Conservation (phyloP, 2,888 invertebrate genomes). For the Ormyrus rosae region DNA sequence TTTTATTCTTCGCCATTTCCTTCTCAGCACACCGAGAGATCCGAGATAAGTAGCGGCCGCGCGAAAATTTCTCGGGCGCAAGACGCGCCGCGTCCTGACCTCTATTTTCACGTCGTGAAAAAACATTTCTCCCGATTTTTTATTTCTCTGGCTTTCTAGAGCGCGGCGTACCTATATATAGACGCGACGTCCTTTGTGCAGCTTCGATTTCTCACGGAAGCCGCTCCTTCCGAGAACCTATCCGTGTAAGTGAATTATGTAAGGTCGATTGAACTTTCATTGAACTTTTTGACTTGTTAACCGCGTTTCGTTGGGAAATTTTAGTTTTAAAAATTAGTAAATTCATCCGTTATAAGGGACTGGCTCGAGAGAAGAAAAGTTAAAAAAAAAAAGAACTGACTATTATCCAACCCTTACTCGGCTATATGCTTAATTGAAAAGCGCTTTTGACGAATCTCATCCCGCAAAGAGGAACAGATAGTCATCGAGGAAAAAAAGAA, state of each 20-base stretch:
- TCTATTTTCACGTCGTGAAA: no score
- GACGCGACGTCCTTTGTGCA: no score
- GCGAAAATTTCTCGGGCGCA: slow-evolving; percentile 18
- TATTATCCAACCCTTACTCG: not conserved
- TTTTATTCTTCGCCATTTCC: slow-evolving; percentile 25
- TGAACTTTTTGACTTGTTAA: not conserved
- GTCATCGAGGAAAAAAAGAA: not conserved
- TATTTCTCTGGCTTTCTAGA: no score
- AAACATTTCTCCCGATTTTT: no score
- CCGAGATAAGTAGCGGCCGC: slow-evolving; percentile 28
- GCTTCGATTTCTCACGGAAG: no score
- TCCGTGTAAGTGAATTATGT: no score
- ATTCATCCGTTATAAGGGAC: no score
- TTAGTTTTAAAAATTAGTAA: not conserved
- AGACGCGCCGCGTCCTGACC: not conserved
- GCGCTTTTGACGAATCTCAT: slow-evolving; percentile 17
- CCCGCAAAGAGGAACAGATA: not conserved
- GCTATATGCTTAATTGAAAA: slow-evolving; percentile 4
- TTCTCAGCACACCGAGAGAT: slow-evolving; percentile 17
- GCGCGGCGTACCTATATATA: no score
- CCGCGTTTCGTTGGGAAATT: not conserved
- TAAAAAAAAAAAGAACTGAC: not conserved
- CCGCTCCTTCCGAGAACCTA: no score
- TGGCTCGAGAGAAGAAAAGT: no score
- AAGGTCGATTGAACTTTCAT: no score